Evolutionary conservation across 2,888 invertebrate species (phyloP), one percentile per base, ranked within the genome.

Genomic region (Panopea generosa): DNA sequence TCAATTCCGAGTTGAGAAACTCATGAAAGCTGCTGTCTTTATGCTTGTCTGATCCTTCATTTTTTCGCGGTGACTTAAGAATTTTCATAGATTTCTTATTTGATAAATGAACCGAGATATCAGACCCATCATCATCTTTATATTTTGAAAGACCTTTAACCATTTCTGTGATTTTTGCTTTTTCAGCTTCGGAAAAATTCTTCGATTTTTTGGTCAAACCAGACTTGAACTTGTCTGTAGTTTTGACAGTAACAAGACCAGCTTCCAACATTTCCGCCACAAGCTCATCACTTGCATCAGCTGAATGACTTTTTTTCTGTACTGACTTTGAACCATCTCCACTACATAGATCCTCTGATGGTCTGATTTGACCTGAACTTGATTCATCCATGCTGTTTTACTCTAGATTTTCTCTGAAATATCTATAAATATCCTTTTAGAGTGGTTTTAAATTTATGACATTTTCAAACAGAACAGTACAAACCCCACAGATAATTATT

Each of bases 131-230:
- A 26, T 47, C 22, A 20, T 70, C 59, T 26, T 49, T 70, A 56
- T 63, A 77, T 27, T 65, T 76, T 47, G 40, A 65, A 29, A 62
- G 29, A 20, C 70, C 70, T 67, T 57, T 71, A 29, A 68, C 53
- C 70, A 66, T 74, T 43, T 66, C 59, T 1, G 43, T 49, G 22
- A 72, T 59, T 20, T 68, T 65, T 3, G 22, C n/a, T 24, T 50
- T 78, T 27, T 77, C 77, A 20, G 47, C 59, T 9, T 72, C 49
- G 6, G 60, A 65, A 3, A 72, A 29, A 20, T 57, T 33, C 20
- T 62, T 67, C 3, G 52, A 16, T 16, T 63, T 77, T 9, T 59
- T 57, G 3, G 63, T 49, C 14, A 57, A 43, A 40, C 57, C 70
- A 14, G 52, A 50, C 40, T 67, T 55, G 9, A 68, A 43, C 47